Evolutionary conservation across 2,888 invertebrate genomes (phyloP).

Genomic region (Nineta flava): DNA sequence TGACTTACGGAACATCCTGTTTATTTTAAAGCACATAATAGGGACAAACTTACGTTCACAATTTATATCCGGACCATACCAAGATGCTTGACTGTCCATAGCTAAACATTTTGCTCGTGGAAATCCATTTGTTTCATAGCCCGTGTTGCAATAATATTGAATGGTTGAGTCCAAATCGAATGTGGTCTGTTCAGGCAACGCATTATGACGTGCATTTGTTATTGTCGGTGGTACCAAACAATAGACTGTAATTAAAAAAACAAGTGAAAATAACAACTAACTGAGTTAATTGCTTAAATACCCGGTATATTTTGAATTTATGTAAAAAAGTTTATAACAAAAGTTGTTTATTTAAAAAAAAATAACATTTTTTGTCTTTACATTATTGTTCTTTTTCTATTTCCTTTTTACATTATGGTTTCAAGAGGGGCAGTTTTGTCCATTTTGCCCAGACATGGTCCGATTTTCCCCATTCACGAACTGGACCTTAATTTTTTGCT

Average conservation of each 20-base stretch:
- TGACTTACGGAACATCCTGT: background rate
- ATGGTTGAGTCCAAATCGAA: constrained; percentile 83
- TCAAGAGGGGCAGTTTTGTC: too few species aligned
- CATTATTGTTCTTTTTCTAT: too few species aligned
- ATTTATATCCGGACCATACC: constrained; percentile 94
- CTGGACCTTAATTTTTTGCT: too few species aligned
- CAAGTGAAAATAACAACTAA: too few species aligned
- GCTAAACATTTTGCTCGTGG: constrained; percentile 85
- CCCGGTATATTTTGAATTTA: too few species aligned
- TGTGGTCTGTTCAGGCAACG: constrained; percentile 68
- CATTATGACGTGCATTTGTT: constrained; percentile 77
- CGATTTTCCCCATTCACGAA: too few species aligned
- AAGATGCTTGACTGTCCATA: constrained; percentile 75
- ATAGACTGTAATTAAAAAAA: constrained; percentile 42
- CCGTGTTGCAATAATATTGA: constrained; percentile 87
- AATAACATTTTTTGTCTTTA: too few species aligned
- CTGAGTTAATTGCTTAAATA: too few species aligned
- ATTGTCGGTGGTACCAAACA: constrained; percentile 75
- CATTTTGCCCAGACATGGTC: too few species aligned
- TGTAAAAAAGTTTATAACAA: too few species aligned
- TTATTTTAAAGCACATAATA: background rate
- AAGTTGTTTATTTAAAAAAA: too few species aligned
- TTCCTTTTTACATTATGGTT: background rate
- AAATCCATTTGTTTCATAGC: constrained; percentile 85
- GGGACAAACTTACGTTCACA: constrained; percentile 66